Conservation (phyloP, 2,797 vertebrate species). For the Leptoclinus maculatus region DNA sequence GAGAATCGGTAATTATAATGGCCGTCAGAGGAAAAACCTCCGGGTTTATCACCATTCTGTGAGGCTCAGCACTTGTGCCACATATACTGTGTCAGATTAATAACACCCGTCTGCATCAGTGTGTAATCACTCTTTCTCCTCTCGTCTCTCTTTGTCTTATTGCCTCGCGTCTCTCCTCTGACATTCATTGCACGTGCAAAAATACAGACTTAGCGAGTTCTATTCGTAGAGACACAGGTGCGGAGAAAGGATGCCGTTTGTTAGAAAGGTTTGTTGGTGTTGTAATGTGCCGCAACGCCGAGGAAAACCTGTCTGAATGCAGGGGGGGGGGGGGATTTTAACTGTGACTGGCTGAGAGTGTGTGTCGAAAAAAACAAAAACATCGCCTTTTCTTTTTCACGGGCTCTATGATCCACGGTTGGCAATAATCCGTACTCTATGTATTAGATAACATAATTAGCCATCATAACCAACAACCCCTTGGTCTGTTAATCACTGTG, state of each 20-base stretch:
- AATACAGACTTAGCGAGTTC: neutral
- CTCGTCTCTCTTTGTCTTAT: conserved; percentile 10
- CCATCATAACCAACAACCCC: conserved; percentile 53
- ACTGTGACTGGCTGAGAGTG: conserved; percentile 27
- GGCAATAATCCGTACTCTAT: conserved; percentile 46
- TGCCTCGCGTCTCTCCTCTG: conserved; percentile 8
- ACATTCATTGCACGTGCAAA: conserved; percentile 10
- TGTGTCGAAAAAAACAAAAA: conserved; percentile 20
- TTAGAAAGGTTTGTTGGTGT: conserved; percentile 30
- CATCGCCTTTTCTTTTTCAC: conserved; percentile 25
- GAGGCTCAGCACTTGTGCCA: conserved; percentile 70
- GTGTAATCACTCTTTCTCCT: conserved; percentile 21
- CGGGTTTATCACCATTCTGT: conserved; percentile 69
- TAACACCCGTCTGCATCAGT: conserved; percentile 50
- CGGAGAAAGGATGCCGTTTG: conserved; percentile 13
- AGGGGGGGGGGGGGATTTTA: conserved; percentile 5
- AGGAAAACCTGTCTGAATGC: conserved; percentile 44
- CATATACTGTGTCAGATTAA: conserved; percentile 66
- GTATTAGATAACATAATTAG: conserved; percentile 69
- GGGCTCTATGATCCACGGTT: conserved; percentile 31
- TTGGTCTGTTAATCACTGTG: conserved; percentile 39
- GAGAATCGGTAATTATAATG: conserved; percentile 61
- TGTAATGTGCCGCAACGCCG: conserved; percentile 20
- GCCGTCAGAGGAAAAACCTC: conserved; percentile 55
- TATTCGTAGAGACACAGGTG: conserved; percentile 27